Evolutionary conservation across 2,888 invertebrate species (phyloP), one percentile per base, ranked within the genome.

Genomic region (Pollenia amentaria): DNA sequence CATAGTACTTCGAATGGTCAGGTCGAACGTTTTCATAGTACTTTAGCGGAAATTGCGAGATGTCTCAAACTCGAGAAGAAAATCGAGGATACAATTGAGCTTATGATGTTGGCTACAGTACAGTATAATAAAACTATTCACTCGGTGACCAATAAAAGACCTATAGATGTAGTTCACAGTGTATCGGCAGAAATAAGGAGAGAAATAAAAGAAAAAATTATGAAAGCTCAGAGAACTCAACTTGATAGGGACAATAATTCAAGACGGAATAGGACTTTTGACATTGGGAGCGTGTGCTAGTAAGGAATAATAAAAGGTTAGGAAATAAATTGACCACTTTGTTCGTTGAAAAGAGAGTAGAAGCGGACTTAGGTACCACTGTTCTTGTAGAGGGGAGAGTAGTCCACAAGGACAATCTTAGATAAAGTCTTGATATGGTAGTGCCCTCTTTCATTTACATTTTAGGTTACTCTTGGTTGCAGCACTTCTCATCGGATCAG

Each of bases 21-120:
- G 21, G 88, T 88, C 11, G 87, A 89, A 21, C 62, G 84, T 11
- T 70, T 89, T 38, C 84, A 88, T 44, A 88, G 88, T 42, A 89
- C 87, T 16, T 80, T 89, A 11, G 3, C 73, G 7, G 84, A 88
- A 78, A 89, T 88, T 40, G 88, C 88, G 46, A 67, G 87, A 60
- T 79, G 79, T n/a, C 12, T 51, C 11, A 79, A 79, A 12, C 48
- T 76, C 9, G 70, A 77, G 3, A 65, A 76, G 12, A 82, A 62
- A 3, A 51, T 53, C 7, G 10, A 46, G 1, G 9, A 46, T 14
- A 65, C 46, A 46, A 2, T 46, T 8, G 65, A 87, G 16, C 51
- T 75, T 9, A 83, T 80, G 53, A 16, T 87, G 38, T 38, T 46
- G 38, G 40, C 81, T n/a, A 73, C 84, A 10, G 57, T 57, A 11